A percentile compares a stretch with the other conserved stretches of the same genome.
These are phyloP conservation scores for Liposcelis brunnea DNA, from an alignment of 2,888 invertebrate genomes.

Conservation along the genomic window DNA sequence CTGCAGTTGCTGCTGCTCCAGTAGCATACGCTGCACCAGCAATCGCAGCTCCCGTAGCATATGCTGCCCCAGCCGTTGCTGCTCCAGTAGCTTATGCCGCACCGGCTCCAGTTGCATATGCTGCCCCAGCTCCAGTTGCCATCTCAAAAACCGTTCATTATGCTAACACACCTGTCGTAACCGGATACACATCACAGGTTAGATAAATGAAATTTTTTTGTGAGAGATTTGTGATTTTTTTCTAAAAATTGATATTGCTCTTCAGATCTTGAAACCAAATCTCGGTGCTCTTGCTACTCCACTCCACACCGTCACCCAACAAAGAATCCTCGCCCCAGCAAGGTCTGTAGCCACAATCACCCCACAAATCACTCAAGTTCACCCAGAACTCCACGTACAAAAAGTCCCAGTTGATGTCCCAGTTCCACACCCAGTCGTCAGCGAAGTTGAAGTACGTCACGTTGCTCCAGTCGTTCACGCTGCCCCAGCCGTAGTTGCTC, in stretches of 20 bases:
- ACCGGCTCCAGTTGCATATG: constrained; percentile 17
- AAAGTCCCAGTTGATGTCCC: constrained; percentile 20
- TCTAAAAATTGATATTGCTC: too few species aligned
- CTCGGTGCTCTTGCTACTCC: constrained; percentile 19
- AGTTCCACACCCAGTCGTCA: constrained; percentile 19
- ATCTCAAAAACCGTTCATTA: constrained; percentile 22
- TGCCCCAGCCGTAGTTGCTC: constrained; percentile 15
- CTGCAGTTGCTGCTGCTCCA: constrained; percentile 17
- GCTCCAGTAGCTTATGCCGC: constrained; percentile 17
- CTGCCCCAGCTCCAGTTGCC: constrained; percentile 19
- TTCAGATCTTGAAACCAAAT: constrained; percentile 22
- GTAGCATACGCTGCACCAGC: constrained; percentile 16
- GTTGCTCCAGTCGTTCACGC: constrained; percentile 16
- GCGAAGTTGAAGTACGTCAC: constrained; percentile 20
- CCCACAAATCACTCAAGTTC: constrained; percentile 23
- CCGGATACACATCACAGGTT: constrained; percentile 21
- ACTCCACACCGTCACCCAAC: constrained; percentile 19
- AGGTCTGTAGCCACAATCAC: constrained; percentile 23
- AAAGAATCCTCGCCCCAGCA: constrained; percentile 22
- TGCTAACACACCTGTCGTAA: constrained; percentile 23
- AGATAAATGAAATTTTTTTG: background rate
- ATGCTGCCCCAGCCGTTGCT: constrained; percentile 15
- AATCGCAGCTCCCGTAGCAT: constrained; percentile 17
- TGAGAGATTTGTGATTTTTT: too few species aligned
- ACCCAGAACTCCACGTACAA: constrained; percentile 22